Conservation (phyloP, 2,113 vertebrate species). For the Taurulus bubalis region DNA sequence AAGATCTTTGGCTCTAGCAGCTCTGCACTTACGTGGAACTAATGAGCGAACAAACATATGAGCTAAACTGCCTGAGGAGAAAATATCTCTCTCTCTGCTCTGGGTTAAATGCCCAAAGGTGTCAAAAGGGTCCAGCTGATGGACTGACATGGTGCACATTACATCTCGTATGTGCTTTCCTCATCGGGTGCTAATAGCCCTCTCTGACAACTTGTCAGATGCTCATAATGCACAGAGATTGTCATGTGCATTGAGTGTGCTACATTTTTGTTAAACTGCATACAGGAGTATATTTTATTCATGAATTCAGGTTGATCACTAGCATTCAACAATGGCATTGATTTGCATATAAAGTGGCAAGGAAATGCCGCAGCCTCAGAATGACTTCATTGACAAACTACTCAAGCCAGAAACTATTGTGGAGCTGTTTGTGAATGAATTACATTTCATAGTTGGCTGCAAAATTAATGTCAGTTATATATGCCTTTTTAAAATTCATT, state of each 20-base stretch:
- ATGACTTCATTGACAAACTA: conserved; percentile 69
- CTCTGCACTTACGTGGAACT: conserved; percentile 9
- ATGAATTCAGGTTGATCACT: conserved; percentile 73
- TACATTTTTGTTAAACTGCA: conserved; percentile 37
- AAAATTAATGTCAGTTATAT: conserved; percentile 27
- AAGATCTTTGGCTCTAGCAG: neutral
- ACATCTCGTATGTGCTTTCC: conserved; percentile 33
- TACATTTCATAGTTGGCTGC: conserved; percentile 17
- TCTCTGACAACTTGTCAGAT: conserved; percentile 53
- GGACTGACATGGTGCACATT: conserved; percentile 25
- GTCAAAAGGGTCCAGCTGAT: conserved; percentile 39
- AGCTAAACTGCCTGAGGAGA: conserved; percentile 17
- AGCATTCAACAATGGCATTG: conserved; percentile 53
- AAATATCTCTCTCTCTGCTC: conserved; percentile 5
- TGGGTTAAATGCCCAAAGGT: conserved; percentile 19
- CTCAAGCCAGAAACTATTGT: conserved; percentile 43
- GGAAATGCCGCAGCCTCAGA: conserved; percentile 51
- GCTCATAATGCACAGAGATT: conserved; percentile 23
- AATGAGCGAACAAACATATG: conserved; percentile 14
- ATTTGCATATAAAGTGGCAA: conserved; percentile 83
- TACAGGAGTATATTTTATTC: conserved; percentile 66
- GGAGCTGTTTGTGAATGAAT: conserved; percentile 49
- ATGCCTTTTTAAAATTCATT: conserved; percentile 5
- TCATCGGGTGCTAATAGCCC: conserved; percentile 47
- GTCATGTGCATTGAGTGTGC: conserved; percentile 34